Evolutionary conservation across 2,113 vertebrate species (phyloP), one percentile per base, ranked within the genome.

Genomic region (Neomonachus schauinslandi): DNA sequence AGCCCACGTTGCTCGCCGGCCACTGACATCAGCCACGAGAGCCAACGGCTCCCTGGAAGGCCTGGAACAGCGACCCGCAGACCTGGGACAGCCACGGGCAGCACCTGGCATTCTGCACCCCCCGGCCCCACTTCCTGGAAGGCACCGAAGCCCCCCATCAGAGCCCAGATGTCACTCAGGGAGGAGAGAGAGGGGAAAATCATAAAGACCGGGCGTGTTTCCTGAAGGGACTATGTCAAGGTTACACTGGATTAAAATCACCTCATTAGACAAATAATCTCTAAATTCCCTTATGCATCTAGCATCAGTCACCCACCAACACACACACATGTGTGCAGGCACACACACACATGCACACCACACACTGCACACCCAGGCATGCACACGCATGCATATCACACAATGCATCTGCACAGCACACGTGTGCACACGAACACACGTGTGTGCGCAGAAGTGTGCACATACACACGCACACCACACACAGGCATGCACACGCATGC

Each of bases 81-180:
- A 46, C 36, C 18, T 4, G 21, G 33, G 53, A 6, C 2, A 10
- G 22, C 65, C 2, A 13, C 7, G 1, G 14, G 2, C 57, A 15
- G 24, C 24, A 3, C 42, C 21, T 21, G 39, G 22, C 16, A 19
- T 4, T 31, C 39, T 9, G 11, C 33, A 67, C 4, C 33, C 67
- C 6, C 13, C 1, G 0, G 6, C 31, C 14, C 1, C 12, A 0
- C 21, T 33, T 63, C 46, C 92, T 55, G 92, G 57, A 67, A 77
- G 26, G n/a, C 46, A 24, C 1, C 0, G 0, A 11, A 7, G 0
- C 7, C 22, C 22, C 15, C 53, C 22, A 61, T 13, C 39, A 4
- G 31, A 51, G 33, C 67, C 22, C 39, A 59, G 67, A 10, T 7
- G 22, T 39, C 80, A 7, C 22, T 19, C 3, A 5, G 61, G n/a